Conservation (phyloP, 2,888 invertebrate species). For the Phragmatobia fuliginosa region DNA sequence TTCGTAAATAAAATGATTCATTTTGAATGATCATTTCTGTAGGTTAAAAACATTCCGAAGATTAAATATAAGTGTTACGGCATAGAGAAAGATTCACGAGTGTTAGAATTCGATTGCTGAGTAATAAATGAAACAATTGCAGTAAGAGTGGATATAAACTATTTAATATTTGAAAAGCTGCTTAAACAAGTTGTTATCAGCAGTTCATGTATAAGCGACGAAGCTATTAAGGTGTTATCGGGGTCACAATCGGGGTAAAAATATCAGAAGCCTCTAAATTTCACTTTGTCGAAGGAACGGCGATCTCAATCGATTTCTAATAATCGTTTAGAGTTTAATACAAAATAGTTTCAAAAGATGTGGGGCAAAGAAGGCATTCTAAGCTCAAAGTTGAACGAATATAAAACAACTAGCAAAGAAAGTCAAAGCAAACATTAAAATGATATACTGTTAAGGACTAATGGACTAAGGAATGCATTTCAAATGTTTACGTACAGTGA, state of each 20-base stretch:
- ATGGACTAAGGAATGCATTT: slow-evolving; percentile 29
- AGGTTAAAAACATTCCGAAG: neutral
- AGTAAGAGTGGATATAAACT: slow-evolving; percentile 37
- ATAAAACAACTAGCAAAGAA: slow-evolving; percentile 26
- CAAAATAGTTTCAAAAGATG: slow-evolving; percentile 51
- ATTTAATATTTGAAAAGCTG: slow-evolving; percentile 47
- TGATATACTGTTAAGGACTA: slow-evolving; percentile 22
- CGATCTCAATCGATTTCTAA: slow-evolving; percentile 50
- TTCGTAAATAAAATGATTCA: neutral
- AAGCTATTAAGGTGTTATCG: slow-evolving; percentile 60
- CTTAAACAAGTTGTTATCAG: slow-evolving; percentile 53
- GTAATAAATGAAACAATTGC: slow-evolving; percentile 46
- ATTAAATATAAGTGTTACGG: neutral
- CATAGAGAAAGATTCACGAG: neutral
- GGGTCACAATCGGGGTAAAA: slow-evolving; percentile 51
- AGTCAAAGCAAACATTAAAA: slow-evolving; percentile 13
- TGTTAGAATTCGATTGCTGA: neutral
- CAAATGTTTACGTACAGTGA: slow-evolving; percentile 31
- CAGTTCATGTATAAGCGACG: slow-evolving; percentile 54
- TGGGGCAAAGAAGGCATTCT: slow-evolving; percentile 52
- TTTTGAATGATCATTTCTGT: neutral
- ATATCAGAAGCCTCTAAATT: slow-evolving; percentile 46
- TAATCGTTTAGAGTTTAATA: slow-evolving; percentile 28
- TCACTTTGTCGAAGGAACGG: slow-evolving; percentile 48
- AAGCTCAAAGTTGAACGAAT: slow-evolving; percentile 39